Evolutionary conservation across 2,797 vertebrate genomes (phyloP).

Genomic region (Centroberyx gerrardi): DNA sequence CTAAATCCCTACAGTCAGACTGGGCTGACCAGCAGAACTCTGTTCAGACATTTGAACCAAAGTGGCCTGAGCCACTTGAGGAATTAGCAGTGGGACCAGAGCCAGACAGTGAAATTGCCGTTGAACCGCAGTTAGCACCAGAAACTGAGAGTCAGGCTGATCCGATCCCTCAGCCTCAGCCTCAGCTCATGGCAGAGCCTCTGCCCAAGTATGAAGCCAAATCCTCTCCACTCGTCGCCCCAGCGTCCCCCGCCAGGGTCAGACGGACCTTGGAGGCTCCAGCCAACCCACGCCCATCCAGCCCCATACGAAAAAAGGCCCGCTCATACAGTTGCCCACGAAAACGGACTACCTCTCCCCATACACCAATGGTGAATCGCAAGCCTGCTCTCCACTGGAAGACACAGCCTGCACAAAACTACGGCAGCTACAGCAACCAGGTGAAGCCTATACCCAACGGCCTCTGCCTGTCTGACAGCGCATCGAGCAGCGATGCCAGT

Average conservation of each 20-base stretch:
- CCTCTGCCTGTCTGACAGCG: conserved; percentile 87
- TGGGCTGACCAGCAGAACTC: conserved; percentile 43
- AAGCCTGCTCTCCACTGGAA: conserved; percentile 78
- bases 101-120: conserved; percentile 2
- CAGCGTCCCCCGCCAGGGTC: conserved; percentile 74
- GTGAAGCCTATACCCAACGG: conserved; percentile 78
- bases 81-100: conserved; percentile 42
- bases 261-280: conserved; percentile 75
- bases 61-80: conserved; percentile 44
- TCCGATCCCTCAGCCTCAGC: conserved; percentile 36
- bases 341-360: conserved; percentile 63
- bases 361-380: conserved; percentile 73
- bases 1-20: conserved; percentile 30
- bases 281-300: conserved; percentile 54
- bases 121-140: conserved; percentile 38
- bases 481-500: conserved; percentile 87
- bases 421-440: conserved; percentile 78
- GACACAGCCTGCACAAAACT: conserved; percentile 71
- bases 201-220: conserved; percentile 39
- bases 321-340: conserved; percentile 81
- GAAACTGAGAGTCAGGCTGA: conserved; percentile 37
- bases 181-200: conserved; percentile 9
- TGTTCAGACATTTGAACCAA: conserved; percentile 31
- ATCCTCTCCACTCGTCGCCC: conserved; percentile 61
- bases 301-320: conserved; percentile 69